A percentile compares a stretch with the other conserved stretches of the same genome.
Conservation (phyloP, 2,113 vertebrate genomes). For the Rutilus rutilus region DNA sequence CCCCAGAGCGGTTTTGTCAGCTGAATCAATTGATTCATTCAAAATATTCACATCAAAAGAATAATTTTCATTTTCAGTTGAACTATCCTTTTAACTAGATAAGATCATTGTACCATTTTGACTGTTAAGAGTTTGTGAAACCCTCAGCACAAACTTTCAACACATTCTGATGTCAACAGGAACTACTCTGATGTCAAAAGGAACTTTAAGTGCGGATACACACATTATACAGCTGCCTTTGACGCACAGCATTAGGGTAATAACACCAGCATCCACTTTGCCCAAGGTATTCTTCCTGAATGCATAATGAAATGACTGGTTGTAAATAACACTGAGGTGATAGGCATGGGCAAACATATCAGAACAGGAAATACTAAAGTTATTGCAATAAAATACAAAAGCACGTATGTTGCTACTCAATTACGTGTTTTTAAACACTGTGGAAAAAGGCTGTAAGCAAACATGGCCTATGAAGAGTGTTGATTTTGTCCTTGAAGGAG, state of each 20-base stretch:
- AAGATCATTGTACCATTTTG: neutral
- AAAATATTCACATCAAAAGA: neutral
- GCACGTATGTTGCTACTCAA: too few species aligned
- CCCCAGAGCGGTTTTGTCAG: neutral
- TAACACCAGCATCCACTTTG: neutral
- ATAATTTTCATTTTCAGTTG: neutral
- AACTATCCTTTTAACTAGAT: conserved; percentile 9
- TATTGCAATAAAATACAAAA: neutral
- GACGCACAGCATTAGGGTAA: neutral
- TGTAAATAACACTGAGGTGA: neutral
- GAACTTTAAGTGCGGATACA: neutral
- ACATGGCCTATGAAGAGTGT: neutral
- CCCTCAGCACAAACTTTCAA: neutral
- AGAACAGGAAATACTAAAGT: neutral
- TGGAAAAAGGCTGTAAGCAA: neutral
- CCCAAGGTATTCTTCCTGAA: conserved; percentile 6
- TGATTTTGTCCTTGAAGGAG: neutral
- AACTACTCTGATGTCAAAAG: neutral
- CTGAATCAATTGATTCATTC: neutral
- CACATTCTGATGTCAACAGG: neutral
- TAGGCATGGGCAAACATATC: neutral
- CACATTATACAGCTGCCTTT: neutral
- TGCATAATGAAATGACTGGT: neutral
- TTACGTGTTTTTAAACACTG: neutral
- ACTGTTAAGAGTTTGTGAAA: neutral